Evolutionary conservation across 2,888 invertebrate species (phyloP), one percentile per base, ranked within the genome.

Genomic region (Leucoma salicis): DNA sequence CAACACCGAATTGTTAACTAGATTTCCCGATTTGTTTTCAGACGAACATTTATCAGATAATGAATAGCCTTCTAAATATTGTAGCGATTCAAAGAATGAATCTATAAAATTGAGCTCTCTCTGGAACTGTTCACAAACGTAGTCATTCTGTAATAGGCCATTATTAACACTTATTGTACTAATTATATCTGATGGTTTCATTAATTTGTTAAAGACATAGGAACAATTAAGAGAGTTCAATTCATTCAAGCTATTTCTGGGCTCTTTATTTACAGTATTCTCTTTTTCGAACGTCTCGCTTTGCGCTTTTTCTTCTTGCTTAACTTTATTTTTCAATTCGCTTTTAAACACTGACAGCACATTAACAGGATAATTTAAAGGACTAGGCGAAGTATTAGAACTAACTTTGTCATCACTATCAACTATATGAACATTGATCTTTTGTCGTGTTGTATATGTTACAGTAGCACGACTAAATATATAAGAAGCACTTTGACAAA

Each of bases 141-240:
- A 80, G 58, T 83, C 82, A 37, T 65, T 76, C 48, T 74, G 79
- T 55, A 84, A 67, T 49, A 84, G 55, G 35, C 68, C 68, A 42
- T 67, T 75, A 63, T 78, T 78, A 62, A 80, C 66, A 62, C 71
- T 76, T 66, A 88, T 82, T 73, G 81, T 73, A 57, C 79, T 82
- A 66, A 89, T 88, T 70, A 88, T 74, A 54, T 88, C 85, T 0
- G 88, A 88, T 24, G 88, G 89, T 62, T 88, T 89, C 49, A 82
- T 73, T 72, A 88, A 78, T 74, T 82, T 81, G 63, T 77, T 72
- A 53, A 69, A 64, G 46, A 64, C 59, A 46, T 74, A 74, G 39
- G 79, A 72, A 66, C 71, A 75, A 72, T 78, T 67, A 50, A 73
- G 60, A 28, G 72, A 68, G 53, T 77, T 71, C 15, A 74, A 49